Evolutionary conservation across 1,140 invertebrate genomes (phyloP).

Genomic region (Acyrthosiphon pisum): DNA sequence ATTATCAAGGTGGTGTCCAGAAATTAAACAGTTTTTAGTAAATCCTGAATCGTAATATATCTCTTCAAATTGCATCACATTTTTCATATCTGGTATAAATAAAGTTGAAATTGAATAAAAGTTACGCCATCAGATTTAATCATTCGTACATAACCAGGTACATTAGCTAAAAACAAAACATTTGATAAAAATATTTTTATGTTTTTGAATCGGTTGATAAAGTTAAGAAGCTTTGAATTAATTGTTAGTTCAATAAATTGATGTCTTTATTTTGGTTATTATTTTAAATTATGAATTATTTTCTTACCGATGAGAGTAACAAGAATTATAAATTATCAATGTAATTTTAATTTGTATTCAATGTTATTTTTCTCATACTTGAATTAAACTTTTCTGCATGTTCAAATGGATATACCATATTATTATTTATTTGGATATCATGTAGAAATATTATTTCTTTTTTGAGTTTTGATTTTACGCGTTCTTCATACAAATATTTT

Average conservation of each 20-base stretch:
- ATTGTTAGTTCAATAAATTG: not conserved
- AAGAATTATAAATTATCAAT: slow-evolving; percentile 91
- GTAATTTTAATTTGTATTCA: slow-evolving; percentile 82
- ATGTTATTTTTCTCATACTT: slow-evolving; percentile 87
- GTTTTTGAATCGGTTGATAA: not conserved
- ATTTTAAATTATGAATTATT: not conserved
- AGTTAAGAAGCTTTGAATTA: not conserved
- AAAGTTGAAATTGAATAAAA: slow-evolving; percentile 89
- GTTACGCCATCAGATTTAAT: slow-evolving; percentile 93
- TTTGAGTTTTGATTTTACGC: slow-evolving; percentile 93
- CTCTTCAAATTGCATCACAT: slow-evolving; percentile 71
- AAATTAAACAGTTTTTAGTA: slow-evolving; percentile 69
- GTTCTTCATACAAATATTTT: slow-evolving; percentile 97
- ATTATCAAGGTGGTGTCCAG: slow-evolving; percentile 77
- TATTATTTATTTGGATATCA: slow-evolving; percentile 65
- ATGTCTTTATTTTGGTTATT: not conserved
- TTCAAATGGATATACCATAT: slow-evolving; percentile 81
- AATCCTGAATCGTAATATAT: slow-evolving; percentile 68
- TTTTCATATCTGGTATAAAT: slow-evolving; percentile 87
- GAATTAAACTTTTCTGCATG: slow-evolving; percentile 94
- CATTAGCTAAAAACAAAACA: slow-evolving; percentile 74
- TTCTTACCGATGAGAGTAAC: slow-evolving; percentile 87
- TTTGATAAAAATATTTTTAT: not conserved
- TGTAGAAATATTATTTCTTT: slow-evolving; percentile 84
- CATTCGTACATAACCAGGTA: slow-evolving; percentile 94